A percentile compares a stretch with the other conserved stretches of the same genome.
phyloP scores from a whole-genome alignment of 2,888 invertebrate genomes.

The Dione juno region DNA sequence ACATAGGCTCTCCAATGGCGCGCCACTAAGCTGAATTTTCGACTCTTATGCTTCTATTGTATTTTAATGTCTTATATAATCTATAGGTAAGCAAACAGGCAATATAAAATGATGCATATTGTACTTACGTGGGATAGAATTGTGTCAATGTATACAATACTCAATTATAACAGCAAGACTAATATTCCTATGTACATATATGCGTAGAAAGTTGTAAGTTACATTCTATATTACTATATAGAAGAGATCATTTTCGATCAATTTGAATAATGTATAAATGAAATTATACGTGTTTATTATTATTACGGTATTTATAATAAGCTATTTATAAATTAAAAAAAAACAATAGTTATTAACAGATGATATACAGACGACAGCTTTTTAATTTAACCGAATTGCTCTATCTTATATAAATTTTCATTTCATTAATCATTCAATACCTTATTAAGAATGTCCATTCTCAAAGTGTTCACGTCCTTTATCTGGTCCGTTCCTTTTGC shows the following conservation, averaged over 20 bases:
- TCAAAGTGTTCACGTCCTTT: slow-evolving; percentile 43
- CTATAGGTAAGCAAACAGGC: too few relatives aligned
- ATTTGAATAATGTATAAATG: too few relatives aligned
- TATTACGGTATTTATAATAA: too few relatives aligned
- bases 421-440: slow-evolving; percentile 37
- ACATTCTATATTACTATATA: background rate
- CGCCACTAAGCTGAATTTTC: too few relatives aligned
- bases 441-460: slow-evolving; percentile 39
- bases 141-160: slow-evolving; percentile 12
- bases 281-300: too few relatives aligned
- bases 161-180: slow-evolving; percentile 7
- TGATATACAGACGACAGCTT: too few relatives aligned
- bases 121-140: slow-evolving; percentile 13
- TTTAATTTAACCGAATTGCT: background rate
- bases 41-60: too few relatives aligned
- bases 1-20: too few relatives aligned
- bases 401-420: background rate
- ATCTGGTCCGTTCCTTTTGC: slow-evolving; percentile 49
- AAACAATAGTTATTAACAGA: too few relatives aligned
- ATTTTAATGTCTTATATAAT: too few relatives aligned
- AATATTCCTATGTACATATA: slow-evolving; percentile 11
- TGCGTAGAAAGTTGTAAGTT: background rate
- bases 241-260: too few relatives aligned
- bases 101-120: slow-evolving; percentile 11
- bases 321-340: too few relatives aligned